Conservation (phyloP, 2,113 vertebrate genomes). For the Tragelaphus buxtoni region DNA sequence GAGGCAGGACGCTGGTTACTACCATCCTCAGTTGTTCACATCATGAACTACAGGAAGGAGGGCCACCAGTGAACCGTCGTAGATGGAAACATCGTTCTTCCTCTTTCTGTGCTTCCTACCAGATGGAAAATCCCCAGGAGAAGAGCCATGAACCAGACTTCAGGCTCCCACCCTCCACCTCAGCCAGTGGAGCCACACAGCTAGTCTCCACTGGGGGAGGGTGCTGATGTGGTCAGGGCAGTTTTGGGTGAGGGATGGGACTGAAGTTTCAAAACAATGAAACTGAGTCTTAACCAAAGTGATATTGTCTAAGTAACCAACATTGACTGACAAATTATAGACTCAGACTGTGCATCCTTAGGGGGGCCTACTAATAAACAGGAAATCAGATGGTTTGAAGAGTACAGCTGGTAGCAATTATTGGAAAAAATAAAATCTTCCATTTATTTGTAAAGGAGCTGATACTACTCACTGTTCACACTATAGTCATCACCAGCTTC, state of each 20-base stretch:
- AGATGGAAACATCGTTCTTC: background rate
- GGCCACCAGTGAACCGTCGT: background rate
- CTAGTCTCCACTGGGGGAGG: background rate
- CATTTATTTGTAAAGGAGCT: background rate
- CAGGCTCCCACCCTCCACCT: background rate
- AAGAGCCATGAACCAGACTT: background rate
- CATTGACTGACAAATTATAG: background rate
- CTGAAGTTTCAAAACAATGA: background rate
- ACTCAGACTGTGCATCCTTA: background rate
- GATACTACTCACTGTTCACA: background rate
- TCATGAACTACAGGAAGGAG: background rate
- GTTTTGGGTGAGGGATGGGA: background rate
- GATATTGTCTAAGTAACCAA: background rate
- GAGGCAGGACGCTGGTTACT: background rate
- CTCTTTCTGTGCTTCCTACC: background rate
- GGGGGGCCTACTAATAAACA: background rate
- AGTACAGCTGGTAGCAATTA: background rate
- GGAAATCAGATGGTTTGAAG: background rate
- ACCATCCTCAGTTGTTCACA: background rate
- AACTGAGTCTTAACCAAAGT: background rate
- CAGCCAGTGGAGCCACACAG: background rate
- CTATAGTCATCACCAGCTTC: background rate
- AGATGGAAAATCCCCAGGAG: background rate
- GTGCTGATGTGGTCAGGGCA: background rate
- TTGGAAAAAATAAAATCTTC: background rate